Conservation (phyloP, 2,113 vertebrate species). For the Ophthalmolycus amberensis region DNA sequence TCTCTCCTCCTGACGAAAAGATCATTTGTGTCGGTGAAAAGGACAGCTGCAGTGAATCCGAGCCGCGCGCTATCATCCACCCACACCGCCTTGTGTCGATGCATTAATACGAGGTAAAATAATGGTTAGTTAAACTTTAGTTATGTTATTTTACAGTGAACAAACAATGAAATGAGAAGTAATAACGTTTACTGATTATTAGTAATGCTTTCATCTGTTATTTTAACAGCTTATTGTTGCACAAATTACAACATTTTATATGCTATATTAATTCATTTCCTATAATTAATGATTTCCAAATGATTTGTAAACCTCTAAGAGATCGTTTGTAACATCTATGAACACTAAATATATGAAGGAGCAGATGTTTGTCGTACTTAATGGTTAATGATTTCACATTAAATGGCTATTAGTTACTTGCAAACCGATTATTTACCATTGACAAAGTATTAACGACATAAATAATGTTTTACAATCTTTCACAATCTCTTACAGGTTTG, state of each 20-base stretch:
- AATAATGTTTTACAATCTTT: too few relatives aligned
- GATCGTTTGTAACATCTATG: too few relatives aligned
- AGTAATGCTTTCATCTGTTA: background rate
- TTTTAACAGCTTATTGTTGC: background rate
- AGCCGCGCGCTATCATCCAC: background rate
- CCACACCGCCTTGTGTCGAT: too few relatives aligned
- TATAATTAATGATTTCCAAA: background rate
- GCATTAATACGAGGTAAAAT: background rate
- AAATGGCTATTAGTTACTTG: too few relatives aligned
- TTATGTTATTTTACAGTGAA: background rate
- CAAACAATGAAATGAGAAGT: too few relatives aligned
- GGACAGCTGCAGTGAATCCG: background rate
- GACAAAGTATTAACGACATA: too few relatives aligned
- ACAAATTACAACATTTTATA: background rate
- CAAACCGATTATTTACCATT: too few relatives aligned
- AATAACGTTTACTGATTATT: background rate
- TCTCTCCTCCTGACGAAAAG: conserved; percentile 4
- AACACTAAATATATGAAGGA: too few relatives aligned
- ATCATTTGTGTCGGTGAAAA: background rate
- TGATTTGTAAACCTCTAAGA: background rate
- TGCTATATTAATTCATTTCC: background rate
- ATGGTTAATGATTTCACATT: too few relatives aligned
- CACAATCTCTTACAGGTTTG: too few relatives aligned
- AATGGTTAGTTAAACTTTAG: background rate
- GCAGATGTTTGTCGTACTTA: too few relatives aligned